Base-by-base conservation (phyloP, 2,797 vertebrate genomes). In the Hydrolagus colliei region DNA sequence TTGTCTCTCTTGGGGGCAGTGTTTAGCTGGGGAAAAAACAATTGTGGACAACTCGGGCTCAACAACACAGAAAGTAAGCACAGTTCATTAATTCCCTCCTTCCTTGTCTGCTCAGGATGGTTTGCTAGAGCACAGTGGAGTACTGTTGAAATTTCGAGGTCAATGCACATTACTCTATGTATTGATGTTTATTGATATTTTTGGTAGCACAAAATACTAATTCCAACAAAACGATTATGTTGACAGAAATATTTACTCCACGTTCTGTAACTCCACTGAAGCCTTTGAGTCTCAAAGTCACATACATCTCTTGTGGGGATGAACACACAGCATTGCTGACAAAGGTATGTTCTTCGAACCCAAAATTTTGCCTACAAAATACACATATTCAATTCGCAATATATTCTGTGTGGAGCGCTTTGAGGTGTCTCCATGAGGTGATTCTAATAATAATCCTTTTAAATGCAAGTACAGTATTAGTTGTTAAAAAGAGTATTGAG, bases 241-340 rank as follows among this genome's bases (percentile, higher is more conserved):
- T 63, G 87, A 87, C 88, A 94, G 95, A 93, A n/a, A 89, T 92
- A 86, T 95, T 94, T 88, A 92, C 91, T 86, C 87, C 94, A 41
- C 89, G 91, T 52, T 80, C 89, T 61, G 89, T 95, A 2, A 92
- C 92, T 63, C 92, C 93, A n/a, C 90, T 95, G 87, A 91, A 89
- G 89, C 41, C 0, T 52, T 6, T 52, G 41, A 86, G 85, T 86
- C 88, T 94, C 71, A 86, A 76, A 2, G 90, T 95, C 68, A 88
- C 89, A 62, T 91, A 88, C 75, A 90, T 95, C 22, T 94, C 92
- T 89, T 95, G 94, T 89, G 95, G 95, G 88, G 93, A 91, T 86
- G 90, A 90, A 0, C 95, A 96, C 87, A 90, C 94, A 16, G 94
- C 92, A 72, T 92, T 93, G 59, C 87, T 96, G 80, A 94, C 93